These are phyloP conservation scores for Acrobasis suavella DNA, from an alignment of 2,888 invertebrate genomes.

Conservation along the genomic window DNA sequence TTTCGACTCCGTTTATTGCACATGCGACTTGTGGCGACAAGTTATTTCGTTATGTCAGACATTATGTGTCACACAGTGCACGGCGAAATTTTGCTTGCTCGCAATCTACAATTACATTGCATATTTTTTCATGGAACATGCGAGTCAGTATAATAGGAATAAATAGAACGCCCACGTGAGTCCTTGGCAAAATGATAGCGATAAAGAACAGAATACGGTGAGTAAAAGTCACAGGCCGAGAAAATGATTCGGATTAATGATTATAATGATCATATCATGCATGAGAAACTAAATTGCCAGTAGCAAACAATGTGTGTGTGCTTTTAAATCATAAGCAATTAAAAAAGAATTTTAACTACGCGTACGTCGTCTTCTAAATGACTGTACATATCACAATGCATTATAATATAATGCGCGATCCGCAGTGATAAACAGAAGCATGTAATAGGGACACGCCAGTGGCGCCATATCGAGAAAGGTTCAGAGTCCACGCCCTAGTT, in stretches of 20 bases:
- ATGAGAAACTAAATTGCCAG: background rate
- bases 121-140: background rate
- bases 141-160: background rate
- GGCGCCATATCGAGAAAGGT: slow-evolving; percentile 25
- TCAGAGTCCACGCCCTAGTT: slow-evolving; percentile 25
- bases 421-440: slow-evolving; percentile 11
- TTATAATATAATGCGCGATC: slow-evolving; percentile 4
- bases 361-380: background rate
- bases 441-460: slow-evolving; percentile 13
- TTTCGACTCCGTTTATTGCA: slow-evolving; percentile 18
- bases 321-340: background rate
- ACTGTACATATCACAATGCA: background rate
- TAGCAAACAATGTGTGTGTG: background rate
- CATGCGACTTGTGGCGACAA: slow-evolving; percentile 15
- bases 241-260: background rate
- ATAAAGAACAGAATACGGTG: background rate
- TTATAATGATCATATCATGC: background rate
- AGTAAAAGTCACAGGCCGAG: background rate
- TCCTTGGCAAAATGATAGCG: background rate
- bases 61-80: slow-evolving; percentile 11
- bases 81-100: background rate
- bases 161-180: background rate
- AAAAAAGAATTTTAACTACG: background rate
- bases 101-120: slow-evolving; percentile 9
- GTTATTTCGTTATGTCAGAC: slow-evolving; percentile 15